Base-by-base conservation (phyloP, 2,888 invertebrate species). In the Tachystola acroxantha region DNA sequence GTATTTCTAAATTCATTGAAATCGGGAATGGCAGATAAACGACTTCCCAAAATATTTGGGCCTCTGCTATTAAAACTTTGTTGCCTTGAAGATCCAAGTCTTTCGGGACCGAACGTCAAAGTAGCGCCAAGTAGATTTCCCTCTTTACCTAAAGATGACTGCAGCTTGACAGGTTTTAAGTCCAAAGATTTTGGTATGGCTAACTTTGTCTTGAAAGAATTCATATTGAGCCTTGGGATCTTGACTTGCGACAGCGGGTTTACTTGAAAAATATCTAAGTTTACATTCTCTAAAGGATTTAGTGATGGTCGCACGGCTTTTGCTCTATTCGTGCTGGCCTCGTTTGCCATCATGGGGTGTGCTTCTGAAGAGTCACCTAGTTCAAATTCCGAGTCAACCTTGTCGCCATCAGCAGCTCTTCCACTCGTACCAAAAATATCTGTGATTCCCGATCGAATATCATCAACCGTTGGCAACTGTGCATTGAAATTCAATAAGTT, bases 191-290 rank as follows among this genome's bases (percentile, higher is more conserved):
- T 58, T 2, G 74, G 70, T 11, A 64, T 34, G 1, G 69, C 52
- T 22, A 76, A 37, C 48, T 63, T 71, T n/a, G 65, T 48, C 43
- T 55, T 69, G 37, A 57, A 69, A 1, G 64, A 58, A 36, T 67
- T 64, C 25, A 74, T 49, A 40, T 60, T 63, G 14, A 61, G 35
- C 31, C 43, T 54, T 10, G 63, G 62, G 2, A 59, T 12, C 34
- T 46, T 51, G 2, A 52, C n/a, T 14, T 46, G 36, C 9, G 44
- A 36, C 6, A 53, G 30, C 7, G 65, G 69, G 10, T 55, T 66
- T 6, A 65, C 37, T 13, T 62, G 59, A 10, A 72, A 57, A 34
- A 65, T 46, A 40, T 72, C 59, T 5, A 67, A 53, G 42, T 67
- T 57, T 0, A 66, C 38, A 32, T 66, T 53, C 37, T 69, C 51